Evolutionary conservation across 2,113 vertebrate genomes (phyloP).

Genomic region (Gracilinanus agilis): DNA sequence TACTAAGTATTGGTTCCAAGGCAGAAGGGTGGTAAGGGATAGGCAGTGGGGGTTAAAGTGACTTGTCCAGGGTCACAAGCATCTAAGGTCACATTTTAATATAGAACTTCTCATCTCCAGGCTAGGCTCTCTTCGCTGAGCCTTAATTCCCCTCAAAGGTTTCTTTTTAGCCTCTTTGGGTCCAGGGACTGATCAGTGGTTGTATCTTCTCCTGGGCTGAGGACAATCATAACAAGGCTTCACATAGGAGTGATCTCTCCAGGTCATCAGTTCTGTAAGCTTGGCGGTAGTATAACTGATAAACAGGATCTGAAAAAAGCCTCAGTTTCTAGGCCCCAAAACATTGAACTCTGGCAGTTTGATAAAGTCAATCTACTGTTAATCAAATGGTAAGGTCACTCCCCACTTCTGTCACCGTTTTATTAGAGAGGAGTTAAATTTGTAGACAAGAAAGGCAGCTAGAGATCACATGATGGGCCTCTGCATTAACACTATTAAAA

Average conservation of each 20-base stretch:
- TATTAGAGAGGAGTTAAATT: not conserved
- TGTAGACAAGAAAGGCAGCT: not conserved
- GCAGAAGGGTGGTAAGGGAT: too few relatives aligned
- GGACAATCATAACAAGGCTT: not conserved
- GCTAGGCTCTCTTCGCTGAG: too few relatives aligned
- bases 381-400: not conserved
- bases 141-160: too few relatives aligned
- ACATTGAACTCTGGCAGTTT: not conserved
- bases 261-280: not conserved
- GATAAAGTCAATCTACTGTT: not conserved
- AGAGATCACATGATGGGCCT: not conserved
- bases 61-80: too few relatives aligned
- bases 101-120: too few relatives aligned
- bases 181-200: not conserved
- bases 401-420: not conserved
- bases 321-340: not conserved
- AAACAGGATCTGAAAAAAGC: not conserved
- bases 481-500: not conserved
- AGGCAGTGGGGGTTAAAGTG: too few relatives aligned
- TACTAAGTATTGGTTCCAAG: too few relatives aligned
- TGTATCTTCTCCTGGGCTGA: not conserved
- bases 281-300: not conserved
- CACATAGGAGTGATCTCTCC: not conserved
- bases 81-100: too few relatives aligned
- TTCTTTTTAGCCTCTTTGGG: not conserved